phyloP scores from a whole-genome alignment of 2,113 vertebrate species.

The Prionailurus bengalensis region DNA sequence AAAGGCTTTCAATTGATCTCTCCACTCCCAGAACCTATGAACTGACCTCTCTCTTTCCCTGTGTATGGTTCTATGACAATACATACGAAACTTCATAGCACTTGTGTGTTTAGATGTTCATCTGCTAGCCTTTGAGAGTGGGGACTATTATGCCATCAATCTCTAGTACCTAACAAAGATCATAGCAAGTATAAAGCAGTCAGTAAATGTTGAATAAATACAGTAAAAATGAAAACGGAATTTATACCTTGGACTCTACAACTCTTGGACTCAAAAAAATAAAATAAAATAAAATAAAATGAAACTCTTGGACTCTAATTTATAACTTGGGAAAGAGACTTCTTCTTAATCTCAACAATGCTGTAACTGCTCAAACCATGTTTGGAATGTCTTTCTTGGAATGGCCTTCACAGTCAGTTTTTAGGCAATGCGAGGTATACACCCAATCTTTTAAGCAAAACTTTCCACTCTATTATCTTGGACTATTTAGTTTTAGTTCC shows the following conservation, averaged over 20 bases:
- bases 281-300: too few relatives aligned
- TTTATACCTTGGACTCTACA: conserved; percentile 42
- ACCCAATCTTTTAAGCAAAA: conserved; percentile 49
- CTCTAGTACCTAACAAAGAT: neutral
- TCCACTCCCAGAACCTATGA: neutral
- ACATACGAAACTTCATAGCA: neutral
- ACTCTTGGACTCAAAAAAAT: neutral
- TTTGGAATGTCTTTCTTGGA: conserved; percentile 61
- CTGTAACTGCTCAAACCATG: conserved; percentile 5
- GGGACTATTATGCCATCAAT: conserved; percentile 5
- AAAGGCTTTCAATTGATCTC: neutral
- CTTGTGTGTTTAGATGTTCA: conserved; percentile 29
- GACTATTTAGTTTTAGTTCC: conserved; percentile 40
- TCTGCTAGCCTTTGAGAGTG: neutral
- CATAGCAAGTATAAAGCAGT: conserved; percentile 38
- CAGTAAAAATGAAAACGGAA: conserved; percentile 31
- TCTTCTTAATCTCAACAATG: conserved; percentile 61
- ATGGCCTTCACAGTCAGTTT: conserved; percentile 55
- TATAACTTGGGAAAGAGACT: conserved; percentile 19
- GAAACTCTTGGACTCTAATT: neutral
- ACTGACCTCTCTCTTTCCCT: neutral
- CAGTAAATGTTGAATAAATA: conserved; percentile 49
- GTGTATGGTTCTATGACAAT: neutral
- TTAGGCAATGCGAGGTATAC: neutral
- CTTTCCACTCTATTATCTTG: neutral